Evolutionary conservation across 92 coral and sea anemone genomes (phyloP).

Genomic region (Heliopora coerulea): DNA sequence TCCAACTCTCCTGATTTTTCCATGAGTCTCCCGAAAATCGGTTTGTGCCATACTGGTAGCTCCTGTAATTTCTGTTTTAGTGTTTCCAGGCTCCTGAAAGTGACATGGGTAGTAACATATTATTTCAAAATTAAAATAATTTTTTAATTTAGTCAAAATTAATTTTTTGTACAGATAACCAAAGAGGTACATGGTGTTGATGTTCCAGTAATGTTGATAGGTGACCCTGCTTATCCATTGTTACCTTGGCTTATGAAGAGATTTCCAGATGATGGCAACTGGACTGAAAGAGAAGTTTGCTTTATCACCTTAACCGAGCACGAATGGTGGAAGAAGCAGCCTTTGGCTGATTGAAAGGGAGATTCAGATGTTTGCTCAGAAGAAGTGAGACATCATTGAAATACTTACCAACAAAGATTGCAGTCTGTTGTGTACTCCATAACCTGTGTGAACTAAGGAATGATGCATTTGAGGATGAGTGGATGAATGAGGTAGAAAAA

Average conservation of each 20-base stretch:
- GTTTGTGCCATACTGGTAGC: too few species aligned
- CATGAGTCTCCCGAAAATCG: too few species aligned
- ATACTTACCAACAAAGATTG: slow-evolving; percentile 40
- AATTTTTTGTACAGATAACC: slow-evolving; percentile 8
- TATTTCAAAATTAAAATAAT: too few species aligned
- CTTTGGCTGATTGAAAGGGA: slow-evolving; percentile 36
- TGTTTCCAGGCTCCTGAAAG: too few species aligned
- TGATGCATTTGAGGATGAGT: slow-evolving; percentile 5
- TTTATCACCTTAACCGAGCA: slow-evolving; percentile 28
- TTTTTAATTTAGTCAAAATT: too few species aligned
- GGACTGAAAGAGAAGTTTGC: slow-evolving; percentile 5
- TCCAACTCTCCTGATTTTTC: too few species aligned
- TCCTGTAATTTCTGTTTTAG: too few species aligned
- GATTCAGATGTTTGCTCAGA: slow-evolving; percentile 42
- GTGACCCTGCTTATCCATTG: slow-evolving; percentile 32
- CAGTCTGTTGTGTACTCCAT: slow-evolving; percentile 46
- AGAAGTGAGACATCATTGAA: slow-evolving; percentile 24
- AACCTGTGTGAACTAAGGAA: slow-evolving; percentile 22
- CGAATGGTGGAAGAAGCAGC: too few species aligned
- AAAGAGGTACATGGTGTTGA: slow-evolving; percentile 4
- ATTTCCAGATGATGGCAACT: slow-evolving; percentile 30
- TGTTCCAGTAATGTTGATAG: slow-evolving; percentile 26
- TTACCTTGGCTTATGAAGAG: slow-evolving; percentile 48
- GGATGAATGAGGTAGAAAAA: slow-evolving; percentile 11
- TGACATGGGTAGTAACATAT: too few species aligned